A percentile compares a stretch with the other conserved stretches of the same genome.
Conservation (phyloP, 2,888 invertebrate species). For the Podotricha telesiphe region DNA sequence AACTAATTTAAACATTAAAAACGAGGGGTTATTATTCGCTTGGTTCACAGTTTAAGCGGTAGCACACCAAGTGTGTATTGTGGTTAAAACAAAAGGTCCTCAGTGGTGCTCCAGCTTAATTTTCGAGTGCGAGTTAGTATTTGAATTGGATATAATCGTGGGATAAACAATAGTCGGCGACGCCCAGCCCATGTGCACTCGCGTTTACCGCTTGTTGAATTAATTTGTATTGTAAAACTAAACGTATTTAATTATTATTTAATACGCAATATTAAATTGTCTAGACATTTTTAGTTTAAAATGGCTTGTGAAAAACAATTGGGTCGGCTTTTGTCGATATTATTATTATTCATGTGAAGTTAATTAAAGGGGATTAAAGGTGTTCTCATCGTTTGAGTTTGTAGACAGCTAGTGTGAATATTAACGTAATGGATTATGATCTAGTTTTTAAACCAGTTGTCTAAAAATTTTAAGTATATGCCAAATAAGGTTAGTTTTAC, state of each 20-base stretch:
- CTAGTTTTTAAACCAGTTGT: background rate
- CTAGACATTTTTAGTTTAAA: slow-evolving; percentile 27
- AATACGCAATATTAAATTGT: slow-evolving; percentile 38
- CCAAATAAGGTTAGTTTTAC: no score
- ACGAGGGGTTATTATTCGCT: slow-evolving; percentile 24
- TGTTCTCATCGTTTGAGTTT: background rate
- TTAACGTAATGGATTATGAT: background rate
- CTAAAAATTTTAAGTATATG: no score
- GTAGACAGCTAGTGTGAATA: background rate
- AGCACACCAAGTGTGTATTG: slow-evolving; percentile 68
- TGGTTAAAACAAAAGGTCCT: slow-evolving; percentile 76
- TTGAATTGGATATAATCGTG: slow-evolving; percentile 83
- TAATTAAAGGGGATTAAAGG: slow-evolving; percentile 22
- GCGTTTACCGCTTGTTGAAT: slow-evolving; percentile 48
- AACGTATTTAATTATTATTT: slow-evolving; percentile 38
- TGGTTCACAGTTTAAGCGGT: slow-evolving; percentile 55
- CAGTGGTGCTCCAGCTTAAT: slow-evolving; percentile 79
- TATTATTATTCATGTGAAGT: slow-evolving; percentile 17
- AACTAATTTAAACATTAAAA: slow-evolving; percentile 11
- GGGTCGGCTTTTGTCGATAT: slow-evolving; percentile 5
- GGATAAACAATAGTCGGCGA: slow-evolving; percentile 80
- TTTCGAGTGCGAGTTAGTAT: slow-evolving; percentile 81
- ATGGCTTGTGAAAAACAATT: slow-evolving; percentile 16
- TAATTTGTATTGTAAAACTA: slow-evolving; percentile 46
- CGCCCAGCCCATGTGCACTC: slow-evolving; percentile 75